Evolutionary conservation across 2,888 invertebrate species (phyloP).

Genomic region (Drosophila dives): DNA sequence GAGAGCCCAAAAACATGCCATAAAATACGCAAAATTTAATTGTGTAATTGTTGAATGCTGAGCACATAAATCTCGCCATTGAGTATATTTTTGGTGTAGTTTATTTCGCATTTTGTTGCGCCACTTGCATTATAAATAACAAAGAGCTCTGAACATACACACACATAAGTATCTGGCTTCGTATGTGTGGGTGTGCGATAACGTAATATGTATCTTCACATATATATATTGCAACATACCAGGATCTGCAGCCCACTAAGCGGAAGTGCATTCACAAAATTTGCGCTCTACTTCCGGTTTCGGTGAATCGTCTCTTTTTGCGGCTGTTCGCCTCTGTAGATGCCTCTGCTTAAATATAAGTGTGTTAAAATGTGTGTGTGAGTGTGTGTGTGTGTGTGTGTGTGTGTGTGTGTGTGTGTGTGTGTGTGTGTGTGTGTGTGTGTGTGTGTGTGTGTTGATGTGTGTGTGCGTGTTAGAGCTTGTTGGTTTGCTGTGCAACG

Average conservation of each 20-base stretch:
- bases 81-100: conserved; percentile 44
- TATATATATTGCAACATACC: not conserved
- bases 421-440: conserved; percentile 4
- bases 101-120: conserved; percentile 40
- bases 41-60: conserved; percentile 26
- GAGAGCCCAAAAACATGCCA: conserved; percentile 15
- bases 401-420: not conserved
- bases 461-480: not conserved
- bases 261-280: conserved; percentile 77
- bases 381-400: conserved; percentile 13
- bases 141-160: conserved; percentile 15
- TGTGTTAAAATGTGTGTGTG: conserved; percentile 1
- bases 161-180: conserved; percentile 13
- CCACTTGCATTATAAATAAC: conserved; percentile 57
- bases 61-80: conserved; percentile 12
- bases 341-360: not conserved
- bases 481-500: conserved; percentile 51
- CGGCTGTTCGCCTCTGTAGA: conserved; percentile 4
- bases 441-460: conserved; percentile 10
- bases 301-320: conserved; percentile 56
- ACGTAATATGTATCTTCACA: not conserved
- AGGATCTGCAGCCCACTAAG: conserved; percentile 37
- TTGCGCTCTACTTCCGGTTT: conserved; percentile 74
- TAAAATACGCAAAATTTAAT: conserved; percentile 22
- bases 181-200: conserved; percentile 3